phyloP scores from a whole-genome alignment of 2,888 invertebrate species.

The Trichopoda pennipes region DNA sequence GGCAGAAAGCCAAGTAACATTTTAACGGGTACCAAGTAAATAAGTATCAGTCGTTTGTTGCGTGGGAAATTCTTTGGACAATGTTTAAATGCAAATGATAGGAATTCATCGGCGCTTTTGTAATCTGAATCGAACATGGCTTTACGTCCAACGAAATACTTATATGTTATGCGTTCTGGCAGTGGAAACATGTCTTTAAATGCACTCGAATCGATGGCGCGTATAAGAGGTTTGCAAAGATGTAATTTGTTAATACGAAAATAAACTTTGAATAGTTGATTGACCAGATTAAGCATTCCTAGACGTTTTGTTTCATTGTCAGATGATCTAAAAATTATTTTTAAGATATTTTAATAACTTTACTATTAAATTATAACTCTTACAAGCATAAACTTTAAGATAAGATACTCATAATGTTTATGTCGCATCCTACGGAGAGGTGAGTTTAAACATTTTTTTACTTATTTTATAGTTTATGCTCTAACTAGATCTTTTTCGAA shows the following conservation, averaged over 20 bases:
- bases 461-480: too few species aligned
- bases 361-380: neutral
- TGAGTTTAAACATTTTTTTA: too few species aligned
- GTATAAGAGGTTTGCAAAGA: conserved; percentile 95
- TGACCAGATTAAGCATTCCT: conserved; percentile 97
- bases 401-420: too few species aligned
- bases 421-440: too few species aligned
- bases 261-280: conserved; percentile 97
- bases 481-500: too few species aligned
- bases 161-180: conserved; percentile 97
- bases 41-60: conserved; percentile 95
- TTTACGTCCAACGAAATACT: conserved; percentile 97
- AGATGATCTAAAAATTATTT: conserved; percentile 83
- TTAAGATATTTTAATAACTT: neutral
- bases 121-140: conserved; percentile 99
- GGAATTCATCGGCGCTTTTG: conserved; percentile 93
- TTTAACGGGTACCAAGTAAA: conserved; percentile 97
- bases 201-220: conserved; percentile 96
- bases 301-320: conserved; percentile 96
- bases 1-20: conserved; percentile 98
- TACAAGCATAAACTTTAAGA: neutral
- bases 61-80: conserved; percentile 90
- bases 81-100: conserved; percentile 95
- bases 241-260: conserved; percentile 95
- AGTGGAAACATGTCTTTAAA: conserved; percentile 94